Base-by-base conservation (phyloP, 2,113 vertebrate genomes). In the Sapajus apella region DNA sequence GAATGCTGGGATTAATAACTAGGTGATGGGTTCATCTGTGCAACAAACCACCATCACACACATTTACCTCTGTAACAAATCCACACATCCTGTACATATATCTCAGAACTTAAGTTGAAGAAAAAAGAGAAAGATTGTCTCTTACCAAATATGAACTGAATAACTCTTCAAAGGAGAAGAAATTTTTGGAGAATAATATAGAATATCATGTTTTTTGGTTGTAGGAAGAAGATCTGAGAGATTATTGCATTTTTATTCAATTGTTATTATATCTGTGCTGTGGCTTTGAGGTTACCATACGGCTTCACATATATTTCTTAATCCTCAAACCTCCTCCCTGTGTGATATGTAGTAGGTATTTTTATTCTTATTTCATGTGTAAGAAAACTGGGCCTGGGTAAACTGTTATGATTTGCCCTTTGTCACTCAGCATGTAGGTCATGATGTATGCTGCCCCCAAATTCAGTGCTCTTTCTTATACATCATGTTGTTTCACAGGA, bases 321-420 rank as follows among this genome's bases (percentile, higher is more conserved):
- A 94, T 76, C 23, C 35, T 90, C 32, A 64, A 64, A 90, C 61
- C 9, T 5, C 55, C 0, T 27, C 43, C 43, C 3, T 64, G 25
- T 21, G 12, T 27, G 21, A 79, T 0, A 0, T n/a, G 55, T 20
- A 64, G 1, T 1, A 70, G 14, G 12, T 35, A 30, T 47, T 58
- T 81, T 82, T 77, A 77, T 61, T 40, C 30, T 25, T 79, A 37
- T 58, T 37, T 86, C n/a, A 50, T 2, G 2, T 16, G 12, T 47
- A 27, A 45, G 6, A n/a, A 86, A 81, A 47, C 18, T 23, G 12
- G 35, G 13, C 40, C n/a, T 90, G 2, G 47, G 1, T 55, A 4
- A 70, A 30, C 0, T 40, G 23, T n/a, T 75, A 13, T 73, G 43
- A 90, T 72, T 86, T 81, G 50, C 0, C 61, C 79, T 37, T 10